phyloP scores from a whole-genome alignment of 2,113 vertebrate species.

The Gymnobelideus leadbeateri region DNA sequence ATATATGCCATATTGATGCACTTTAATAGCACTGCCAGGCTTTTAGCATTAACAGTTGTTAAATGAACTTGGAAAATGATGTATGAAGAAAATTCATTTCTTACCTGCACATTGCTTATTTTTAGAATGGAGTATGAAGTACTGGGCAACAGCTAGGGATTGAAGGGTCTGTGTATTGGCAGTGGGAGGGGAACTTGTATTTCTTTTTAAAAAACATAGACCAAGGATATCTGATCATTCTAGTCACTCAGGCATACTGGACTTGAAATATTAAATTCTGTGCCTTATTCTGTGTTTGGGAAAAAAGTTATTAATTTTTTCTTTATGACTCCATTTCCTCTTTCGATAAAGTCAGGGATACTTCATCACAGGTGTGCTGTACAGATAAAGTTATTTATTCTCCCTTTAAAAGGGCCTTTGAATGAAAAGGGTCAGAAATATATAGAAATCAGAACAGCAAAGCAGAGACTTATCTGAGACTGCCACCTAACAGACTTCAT shows the following conservation, averaged over 20 bases:
- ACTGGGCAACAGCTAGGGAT: neutral
- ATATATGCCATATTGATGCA: neutral
- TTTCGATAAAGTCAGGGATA: neutral
- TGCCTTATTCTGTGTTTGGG: too few relatives aligned
- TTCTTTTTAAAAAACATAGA: neutral
- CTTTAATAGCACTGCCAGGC: accelerated
- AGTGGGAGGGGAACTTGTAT: neutral
- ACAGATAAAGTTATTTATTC: neutral
- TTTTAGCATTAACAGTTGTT: neutral
- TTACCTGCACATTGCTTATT: neutral
- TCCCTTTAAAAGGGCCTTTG: neutral
- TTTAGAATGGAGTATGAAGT: neutral
- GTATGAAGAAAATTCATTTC: too few relatives aligned
- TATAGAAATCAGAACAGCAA: neutral
- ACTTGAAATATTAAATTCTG: neutral
- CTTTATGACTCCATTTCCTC: neutral
- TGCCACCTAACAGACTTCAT: neutral
- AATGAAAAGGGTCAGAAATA: neutral
- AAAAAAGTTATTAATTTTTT: neutral
- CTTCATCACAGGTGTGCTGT: neutral
- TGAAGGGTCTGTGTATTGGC: neutral
- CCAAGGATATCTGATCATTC: neutral
- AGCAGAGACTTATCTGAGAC: neutral
- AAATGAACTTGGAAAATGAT: neutral
- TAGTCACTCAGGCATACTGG: neutral